Conservation (phyloP, 2,113 vertebrate genomes). For the Aythya baeri region DNA sequence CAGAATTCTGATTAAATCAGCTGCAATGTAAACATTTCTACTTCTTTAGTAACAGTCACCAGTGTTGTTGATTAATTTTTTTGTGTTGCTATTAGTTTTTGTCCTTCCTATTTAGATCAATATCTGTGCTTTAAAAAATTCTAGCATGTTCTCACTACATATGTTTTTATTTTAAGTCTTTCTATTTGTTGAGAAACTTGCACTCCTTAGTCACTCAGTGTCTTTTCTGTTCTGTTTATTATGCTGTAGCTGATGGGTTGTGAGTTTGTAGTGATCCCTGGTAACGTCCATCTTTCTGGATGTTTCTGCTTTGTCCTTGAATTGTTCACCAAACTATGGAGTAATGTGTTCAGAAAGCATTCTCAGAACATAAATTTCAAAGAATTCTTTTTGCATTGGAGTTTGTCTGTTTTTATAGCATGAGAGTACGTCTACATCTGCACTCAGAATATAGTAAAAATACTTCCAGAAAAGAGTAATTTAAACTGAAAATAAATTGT, state of each 20-base stretch:
- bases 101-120: neutral
- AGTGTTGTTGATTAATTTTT: neutral
- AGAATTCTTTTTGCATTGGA: neutral
- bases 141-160: neutral
- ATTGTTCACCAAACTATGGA: neutral
- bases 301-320: neutral
- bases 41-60: neutral
- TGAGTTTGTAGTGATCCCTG: neutral
- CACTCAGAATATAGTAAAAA: neutral
- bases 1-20: neutral
- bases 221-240: neutral
- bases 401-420: neutral
- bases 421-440: neutral
- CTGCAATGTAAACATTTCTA: neutral
- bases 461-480: neutral
- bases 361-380: neutral
- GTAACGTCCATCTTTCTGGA: neutral
- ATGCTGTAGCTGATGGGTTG: neutral
- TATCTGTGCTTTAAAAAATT: neutral
- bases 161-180: neutral
- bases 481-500: neutral
- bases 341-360: neutral
- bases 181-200: neutral
- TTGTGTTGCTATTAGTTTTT: neutral
- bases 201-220: neutral